These are phyloP conservation scores for Cebidichthys violaceus DNA, from an alignment of 2,113 vertebrate genomes.

Conservation along the genomic window DNA sequence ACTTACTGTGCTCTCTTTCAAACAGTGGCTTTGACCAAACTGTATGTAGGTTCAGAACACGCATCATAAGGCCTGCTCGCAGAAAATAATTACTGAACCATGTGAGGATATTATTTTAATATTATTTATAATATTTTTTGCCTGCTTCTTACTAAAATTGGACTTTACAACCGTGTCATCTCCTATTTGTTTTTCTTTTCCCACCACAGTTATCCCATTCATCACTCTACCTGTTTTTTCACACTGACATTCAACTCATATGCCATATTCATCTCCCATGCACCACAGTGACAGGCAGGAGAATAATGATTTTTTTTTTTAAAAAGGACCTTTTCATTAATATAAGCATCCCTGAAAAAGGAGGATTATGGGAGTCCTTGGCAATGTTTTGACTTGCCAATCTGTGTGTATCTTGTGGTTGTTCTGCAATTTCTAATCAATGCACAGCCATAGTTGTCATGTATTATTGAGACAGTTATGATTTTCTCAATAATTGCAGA, in stretches of 20 bases:
- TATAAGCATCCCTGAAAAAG: not conserved
- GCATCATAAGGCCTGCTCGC: slow-evolving; percentile 1
- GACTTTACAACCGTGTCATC: not conserved
- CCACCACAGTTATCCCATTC: not conserved
- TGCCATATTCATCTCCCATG: slow-evolving; percentile 40
- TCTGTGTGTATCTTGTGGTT: not conserved
- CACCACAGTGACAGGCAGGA: slow-evolving; percentile 5
- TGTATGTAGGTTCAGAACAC: slow-evolving; percentile 24
- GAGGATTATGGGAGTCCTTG: slow-evolving; percentile 10
- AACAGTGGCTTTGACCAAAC: slow-evolving; percentile 28
- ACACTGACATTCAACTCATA: slow-evolving; percentile 15
- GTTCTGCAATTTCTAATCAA: not conserved
- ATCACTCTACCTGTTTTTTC: not conserved
- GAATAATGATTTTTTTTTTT: not conserved
- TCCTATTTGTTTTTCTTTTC: slow-evolving; percentile 2
- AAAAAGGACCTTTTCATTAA: not conserved
- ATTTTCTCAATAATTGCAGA: slow-evolving; percentile 1
- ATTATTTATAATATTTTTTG: not conserved
- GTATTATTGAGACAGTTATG: not conserved
- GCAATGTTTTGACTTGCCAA: not conserved
- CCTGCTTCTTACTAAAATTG: not conserved
- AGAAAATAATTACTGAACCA: slow-evolving; percentile 27
- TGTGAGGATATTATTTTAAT: slow-evolving; percentile 1
- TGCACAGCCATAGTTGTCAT: not conserved
- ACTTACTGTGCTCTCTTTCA: slow-evolving; percentile 4